phyloP scores from a whole-genome alignment of 2,888 invertebrate species.

The Hypercompe scribonia region DNA sequence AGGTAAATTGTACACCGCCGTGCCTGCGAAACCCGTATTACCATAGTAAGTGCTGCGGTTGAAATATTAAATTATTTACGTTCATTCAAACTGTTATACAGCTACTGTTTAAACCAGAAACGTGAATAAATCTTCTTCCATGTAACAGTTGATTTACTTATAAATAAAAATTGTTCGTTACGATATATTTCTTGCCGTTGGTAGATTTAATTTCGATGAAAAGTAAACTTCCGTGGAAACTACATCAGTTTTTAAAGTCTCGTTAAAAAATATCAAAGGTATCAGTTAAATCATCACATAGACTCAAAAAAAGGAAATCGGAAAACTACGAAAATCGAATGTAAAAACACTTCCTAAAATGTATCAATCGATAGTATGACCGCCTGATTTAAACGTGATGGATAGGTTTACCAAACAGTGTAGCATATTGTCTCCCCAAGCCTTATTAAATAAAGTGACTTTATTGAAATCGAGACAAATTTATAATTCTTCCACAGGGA shows the following conservation, averaged over 20 bases:
- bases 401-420: neutral
- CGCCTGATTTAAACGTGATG: too few species aligned
- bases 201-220: neutral
- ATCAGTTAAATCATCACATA: too few species aligned
- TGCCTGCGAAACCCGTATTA: conserved; percentile 42
- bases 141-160: neutral
- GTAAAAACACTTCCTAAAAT: too few species aligned
- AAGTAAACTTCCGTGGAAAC: too few species aligned
- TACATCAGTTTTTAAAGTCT: too few species aligned
- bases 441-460: neutral
- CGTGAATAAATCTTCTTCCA: neutral
- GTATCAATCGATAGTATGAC: too few species aligned
- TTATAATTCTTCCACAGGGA: neutral
- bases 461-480: neutral
- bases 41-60: conserved; percentile 47
- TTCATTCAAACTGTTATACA: neutral
- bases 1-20: conserved; percentile 34
- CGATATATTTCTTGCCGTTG: neutral
- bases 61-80: conserved; percentile 41
- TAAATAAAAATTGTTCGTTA: neutral
- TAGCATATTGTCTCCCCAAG: neutral
- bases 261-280: too few species aligned
- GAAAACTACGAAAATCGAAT: too few species aligned
- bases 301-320: too few species aligned
- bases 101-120: neutral